These are phyloP conservation scores for Forpus xanthops DNA, from an alignment of 2,797 vertebrate genomes.

Conservation along the genomic window DNA sequence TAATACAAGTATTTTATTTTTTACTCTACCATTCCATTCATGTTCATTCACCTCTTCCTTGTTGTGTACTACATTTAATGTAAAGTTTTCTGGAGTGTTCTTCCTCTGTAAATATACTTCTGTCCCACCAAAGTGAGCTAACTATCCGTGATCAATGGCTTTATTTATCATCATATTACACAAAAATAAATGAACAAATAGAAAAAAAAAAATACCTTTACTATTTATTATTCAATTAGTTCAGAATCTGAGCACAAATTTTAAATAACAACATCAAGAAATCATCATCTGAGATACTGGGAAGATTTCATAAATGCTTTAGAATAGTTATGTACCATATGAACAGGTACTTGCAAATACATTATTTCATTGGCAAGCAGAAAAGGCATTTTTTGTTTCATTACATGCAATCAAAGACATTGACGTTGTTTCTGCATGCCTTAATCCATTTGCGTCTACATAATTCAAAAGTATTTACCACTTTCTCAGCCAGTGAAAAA, in stretches of 20 bases:
- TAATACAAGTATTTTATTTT: neutral
- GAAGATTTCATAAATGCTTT: neutral
- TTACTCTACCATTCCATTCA: neutral
- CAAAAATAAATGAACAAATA: neutral
- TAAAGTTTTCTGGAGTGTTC: neutral
- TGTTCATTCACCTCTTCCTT: neutral
- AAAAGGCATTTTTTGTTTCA: neutral
- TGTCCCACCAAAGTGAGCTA: neutral
- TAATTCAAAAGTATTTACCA: neutral
- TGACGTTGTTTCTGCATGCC: neutral
- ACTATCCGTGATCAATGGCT: neutral
- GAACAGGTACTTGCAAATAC: neutral
- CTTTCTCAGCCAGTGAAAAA: neutral
- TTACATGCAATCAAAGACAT: neutral
- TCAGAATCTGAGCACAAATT: neutral
- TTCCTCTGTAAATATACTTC: neutral
- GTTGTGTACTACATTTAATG: neutral
- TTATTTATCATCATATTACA: neutral
- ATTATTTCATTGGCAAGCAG: neutral
- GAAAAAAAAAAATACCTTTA: neutral
- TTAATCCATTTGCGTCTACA: neutral
- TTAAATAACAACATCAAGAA: neutral
- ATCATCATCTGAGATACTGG: neutral
- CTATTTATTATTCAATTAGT: neutral
- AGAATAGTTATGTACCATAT: neutral